Base-by-base conservation (phyloP, 2,797 vertebrate species). In the Argentina silus region DNA sequence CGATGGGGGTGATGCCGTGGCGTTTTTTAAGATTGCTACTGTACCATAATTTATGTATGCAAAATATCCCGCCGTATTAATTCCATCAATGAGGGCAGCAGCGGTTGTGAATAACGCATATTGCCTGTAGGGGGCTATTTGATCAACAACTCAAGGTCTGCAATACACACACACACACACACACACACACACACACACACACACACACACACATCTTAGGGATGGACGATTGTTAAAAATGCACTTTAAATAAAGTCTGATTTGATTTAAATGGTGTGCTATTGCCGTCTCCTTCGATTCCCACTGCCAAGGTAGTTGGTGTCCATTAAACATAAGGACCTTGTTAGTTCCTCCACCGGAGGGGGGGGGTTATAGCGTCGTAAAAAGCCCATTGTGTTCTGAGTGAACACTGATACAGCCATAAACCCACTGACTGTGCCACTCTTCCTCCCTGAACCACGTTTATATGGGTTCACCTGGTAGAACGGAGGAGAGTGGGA, bases 281-380 rank as follows among this genome's bases (percentile, higher is more conserved):
- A 6, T 43, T 47, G 63, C 67, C 70, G 3, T 23, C 59, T 7
- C 65, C 74, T 78, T 42, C 3, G 62, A 59, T 17, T 23, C 19
- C 21, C 17, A 59, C 9, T 21, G 4, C 11, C 1, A 15, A 47
- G 44, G 19, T 19, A 19, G 63, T 47, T 48, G 11, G 17, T 85
- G 87, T 80, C 85, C 85, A 88, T 91, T 88, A 90, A 89, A 83
- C 80, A 75, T 83, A 85, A 91, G 78, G 80, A 80, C 78, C 86
- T 84, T 88, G 85, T 87, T 87, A 83, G 86, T 81, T 81, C 78
- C 72, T 71, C 66, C 69, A 69, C 7, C 17, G 47, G 21, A 11
- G 19, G 12, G 61, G 51, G 42, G 64, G 48, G 62, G 69, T 36
- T 79, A 65, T 76, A 78, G 48, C 27, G 36, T 65, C 62, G 53